Base-by-base conservation (phyloP, 2,888 invertebrate genomes). In the Geophilus truncorum region DNA sequence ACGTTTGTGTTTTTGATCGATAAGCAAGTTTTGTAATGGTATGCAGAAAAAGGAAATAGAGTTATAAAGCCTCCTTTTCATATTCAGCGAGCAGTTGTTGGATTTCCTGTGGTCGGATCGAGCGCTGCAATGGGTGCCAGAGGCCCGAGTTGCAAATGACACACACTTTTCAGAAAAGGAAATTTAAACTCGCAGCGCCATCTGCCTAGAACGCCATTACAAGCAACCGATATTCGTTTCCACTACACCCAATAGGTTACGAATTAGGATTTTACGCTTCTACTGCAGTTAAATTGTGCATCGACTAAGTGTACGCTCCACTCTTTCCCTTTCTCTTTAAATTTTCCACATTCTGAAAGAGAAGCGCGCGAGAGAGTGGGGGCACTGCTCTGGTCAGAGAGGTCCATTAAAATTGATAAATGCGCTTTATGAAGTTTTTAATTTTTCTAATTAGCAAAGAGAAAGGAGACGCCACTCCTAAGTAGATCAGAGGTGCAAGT, bases 81-180 rank as follows among this genome's bases (percentile, higher is more conserved):
- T 62, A 62, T 62, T 62, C 62, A 62, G 23, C 57, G 25, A 62
- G 62, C 62, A 62, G 62, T 62, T 62, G 62, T 62, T 62, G 62
- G 62, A 62, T 62, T 62, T 62, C 62, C 62, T 62, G 62, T 62
- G 62, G 62, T 25, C 25, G 62, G 25, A 62, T 62, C 62, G 62
- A 62, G 45, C 45, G 18, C 45, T 1, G 45, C 25, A 62, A 62
- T 62, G 62, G 23, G 62, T 62, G 62, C 62, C 62, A 62, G 62
- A 62, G 62, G 62, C 62, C 62, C 62, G 62, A 62, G 62, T 62
- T 62, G 62, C 62, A 62, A 62, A 62, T 62, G 62, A 23, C 62
- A 62, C 25, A 62, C 62, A 62, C 62, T 62, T 62, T 62, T 62
- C 62, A 62, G 25, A 62, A 62, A 62, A 62, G 62, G 62, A 62